Evolutionary conservation across 2,797 vertebrate genomes (phyloP).

Genomic region (Triplophysa yarkandensis): DNA sequence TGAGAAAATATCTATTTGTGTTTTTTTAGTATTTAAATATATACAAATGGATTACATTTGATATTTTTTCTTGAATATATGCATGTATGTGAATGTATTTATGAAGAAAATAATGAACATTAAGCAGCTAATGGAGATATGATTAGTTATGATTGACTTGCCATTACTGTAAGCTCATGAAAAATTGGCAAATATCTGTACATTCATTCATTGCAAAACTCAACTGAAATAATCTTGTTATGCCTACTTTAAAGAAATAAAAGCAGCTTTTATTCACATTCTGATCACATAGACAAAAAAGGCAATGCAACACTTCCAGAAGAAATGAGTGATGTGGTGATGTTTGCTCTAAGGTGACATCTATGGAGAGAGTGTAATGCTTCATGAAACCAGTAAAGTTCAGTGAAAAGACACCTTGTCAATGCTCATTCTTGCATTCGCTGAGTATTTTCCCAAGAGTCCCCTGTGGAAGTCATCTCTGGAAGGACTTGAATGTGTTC

Average conservation of each 20-base stretch:
- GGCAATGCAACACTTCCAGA: neutral
- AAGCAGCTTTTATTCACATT: neutral
- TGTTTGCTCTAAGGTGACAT: slow-evolving; percentile 4
- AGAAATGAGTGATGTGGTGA: neutral
- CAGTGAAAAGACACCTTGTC: slow-evolving; percentile 31
- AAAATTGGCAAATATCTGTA: neutral
- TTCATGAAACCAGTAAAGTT: slow-evolving; percentile 24
- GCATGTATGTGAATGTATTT: no score
- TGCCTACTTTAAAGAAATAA: neutral
- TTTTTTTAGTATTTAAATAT: no score
- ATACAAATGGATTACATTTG: no score
- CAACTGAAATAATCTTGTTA: neutral
- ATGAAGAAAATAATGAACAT: no score
- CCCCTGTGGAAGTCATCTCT: slow-evolving; percentile 20
- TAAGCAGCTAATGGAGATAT: neutral
- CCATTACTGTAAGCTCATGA: neutral
- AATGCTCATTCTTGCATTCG: slow-evolving; percentile 27
- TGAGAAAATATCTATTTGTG: no score
- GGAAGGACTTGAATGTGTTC: slow-evolving; percentile 24
- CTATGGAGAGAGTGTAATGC: slow-evolving; percentile 12
- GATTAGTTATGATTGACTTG: neutral
- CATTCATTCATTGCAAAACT: neutral
- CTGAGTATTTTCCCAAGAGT: slow-evolving; percentile 5
- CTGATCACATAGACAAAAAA: neutral
- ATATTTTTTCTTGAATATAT: no score